These are phyloP conservation scores for Setophaga petechia DNA, from an alignment of 2,113 vertebrate genomes.

Conservation along the genomic window DNA sequence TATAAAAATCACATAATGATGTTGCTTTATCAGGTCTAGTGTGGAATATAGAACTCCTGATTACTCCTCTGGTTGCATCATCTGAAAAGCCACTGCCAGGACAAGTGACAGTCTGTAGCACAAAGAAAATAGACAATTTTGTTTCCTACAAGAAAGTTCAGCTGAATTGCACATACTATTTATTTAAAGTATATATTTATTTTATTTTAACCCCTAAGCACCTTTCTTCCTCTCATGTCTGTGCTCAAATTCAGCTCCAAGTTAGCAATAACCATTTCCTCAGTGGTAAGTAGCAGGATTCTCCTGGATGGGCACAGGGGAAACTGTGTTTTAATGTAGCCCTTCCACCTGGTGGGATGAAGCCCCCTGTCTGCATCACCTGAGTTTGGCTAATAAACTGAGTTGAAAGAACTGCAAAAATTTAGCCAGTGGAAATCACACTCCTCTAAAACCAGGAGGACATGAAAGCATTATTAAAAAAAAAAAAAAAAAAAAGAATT, in stretches of 20 bases:
- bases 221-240: not conserved
- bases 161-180: not conserved
- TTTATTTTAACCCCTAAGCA: not conserved
- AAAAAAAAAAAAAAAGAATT: not conserved
- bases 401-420: not conserved
- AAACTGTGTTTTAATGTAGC: not conserved
- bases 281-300: not conserved
- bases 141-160: not conserved
- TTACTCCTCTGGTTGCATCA: not conserved
- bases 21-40: not conserved
- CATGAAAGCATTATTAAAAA: not conserved
- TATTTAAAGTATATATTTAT: not conserved
- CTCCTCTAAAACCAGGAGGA: not conserved
- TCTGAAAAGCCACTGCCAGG: not conserved
- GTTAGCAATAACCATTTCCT: not conserved
- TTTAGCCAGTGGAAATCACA: not conserved
- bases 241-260: not conserved
- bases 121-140: not conserved
- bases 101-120: not conserved
- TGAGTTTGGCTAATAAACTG: not conserved
- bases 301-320: fast-evolving
- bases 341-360: not conserved
- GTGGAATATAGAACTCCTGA: not conserved
- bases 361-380: not conserved
- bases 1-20: not conserved